Base-by-base conservation (phyloP, 2,888 invertebrate species). In the Buathra laborator region DNA sequence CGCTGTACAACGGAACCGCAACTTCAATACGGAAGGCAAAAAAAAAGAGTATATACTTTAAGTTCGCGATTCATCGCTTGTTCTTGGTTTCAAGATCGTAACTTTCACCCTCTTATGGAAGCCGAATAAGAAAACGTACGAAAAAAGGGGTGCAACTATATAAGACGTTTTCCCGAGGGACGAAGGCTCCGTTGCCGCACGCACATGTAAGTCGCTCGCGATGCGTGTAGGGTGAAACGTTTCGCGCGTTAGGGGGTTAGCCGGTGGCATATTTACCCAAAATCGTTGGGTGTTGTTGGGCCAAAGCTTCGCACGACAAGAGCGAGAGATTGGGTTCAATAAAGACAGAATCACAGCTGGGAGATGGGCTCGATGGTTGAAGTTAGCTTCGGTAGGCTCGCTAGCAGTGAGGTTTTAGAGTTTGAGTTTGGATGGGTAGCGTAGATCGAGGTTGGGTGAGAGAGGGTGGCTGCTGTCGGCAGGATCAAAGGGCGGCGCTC, bases 401-500 rank as follows among this genome's bases (percentile, higher is more conserved):
- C 75, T 81, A n/a, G 76, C 37, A 72, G 76, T 71, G 56, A 74
- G 72, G 75, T 85, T 85, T 83, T 79, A 82, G 79, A 85, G 79
- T 85, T 84, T 77, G 87, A 83, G 83, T 76, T 85, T 62, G 87
- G 85, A 84, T 75, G 86, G 83, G 81, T 74, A 78, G 85, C 70
- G 80, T 62, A 85, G 88, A 88, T 88, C 86, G 89, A 89, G 88
- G 81, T 59, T 67, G 68, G 79, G 67, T 46, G 44, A 74, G 56
- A 12, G 90, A 90, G 92, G 92, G 92, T 92, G 90, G 90, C 89
- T 91, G 81, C 81, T 53, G 93, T 91, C 92, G 92, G 92, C 90
- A 93, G 92, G 93, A 94, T 93, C 93, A 93, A 93, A 93, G 93
- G 93, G 90, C 92, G 91, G 89, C 89, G 90, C 90, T 92, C 90